Conservation (phyloP, 2,888 invertebrate genomes). For the Rhodophaea formosa region DNA sequence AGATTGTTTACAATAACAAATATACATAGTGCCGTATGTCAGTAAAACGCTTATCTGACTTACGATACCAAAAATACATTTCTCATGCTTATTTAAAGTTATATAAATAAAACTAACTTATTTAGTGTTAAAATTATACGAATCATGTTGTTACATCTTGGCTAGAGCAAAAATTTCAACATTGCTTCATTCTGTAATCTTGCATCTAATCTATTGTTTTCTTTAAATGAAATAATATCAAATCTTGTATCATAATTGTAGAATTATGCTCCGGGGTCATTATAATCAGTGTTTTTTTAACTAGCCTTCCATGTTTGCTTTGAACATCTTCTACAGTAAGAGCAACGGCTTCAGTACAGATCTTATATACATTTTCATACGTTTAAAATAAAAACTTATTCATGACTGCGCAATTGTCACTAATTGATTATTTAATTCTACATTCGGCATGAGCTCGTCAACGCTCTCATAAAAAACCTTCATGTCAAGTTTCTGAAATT, state of each 20-base stretch:
- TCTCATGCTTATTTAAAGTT: not conserved
- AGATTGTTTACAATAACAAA: no score
- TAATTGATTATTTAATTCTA: no score
- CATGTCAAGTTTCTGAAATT: not conserved
- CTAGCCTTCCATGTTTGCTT: not conserved
- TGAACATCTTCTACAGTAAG: not conserved
- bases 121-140: no score
- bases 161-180: no score
- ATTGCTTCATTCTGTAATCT: not conserved
- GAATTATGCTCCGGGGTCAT: not conserved
- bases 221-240: constrained; percentile 1
- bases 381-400: no score
- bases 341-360: no score
- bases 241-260: constrained; percentile 1
- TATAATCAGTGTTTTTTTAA: not conserved
- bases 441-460: no score
- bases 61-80: not conserved
- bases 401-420: no score
- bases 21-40: no score
- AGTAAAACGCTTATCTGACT: not conserved
- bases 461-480: no score
- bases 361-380: no score
- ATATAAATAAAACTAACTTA: not conserved
- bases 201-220: not conserved
- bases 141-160: no score